A percentile compares a stretch with the other conserved stretches of the same genome.
phyloP scores from a whole-genome alignment of 2,888 invertebrate species.

The Halictus ligatus region DNA sequence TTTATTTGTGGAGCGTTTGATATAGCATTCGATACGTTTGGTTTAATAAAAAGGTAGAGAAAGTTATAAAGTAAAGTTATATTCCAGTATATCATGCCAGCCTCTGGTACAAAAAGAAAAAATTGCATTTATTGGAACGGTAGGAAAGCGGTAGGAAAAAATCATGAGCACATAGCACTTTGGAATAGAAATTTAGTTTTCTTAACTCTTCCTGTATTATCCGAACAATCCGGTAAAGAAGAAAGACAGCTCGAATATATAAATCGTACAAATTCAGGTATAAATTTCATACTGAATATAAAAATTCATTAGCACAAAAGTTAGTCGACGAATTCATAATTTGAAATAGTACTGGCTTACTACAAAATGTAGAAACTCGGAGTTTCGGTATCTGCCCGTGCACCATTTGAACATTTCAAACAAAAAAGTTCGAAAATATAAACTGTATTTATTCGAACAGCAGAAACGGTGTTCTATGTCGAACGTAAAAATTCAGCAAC shows the following conservation, averaged over 20 bases:
- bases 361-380: background rate
- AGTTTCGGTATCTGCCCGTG: no score
- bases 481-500: no score
- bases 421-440: no score
- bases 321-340: no score
- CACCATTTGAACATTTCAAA: no score
- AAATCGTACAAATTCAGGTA: no score
- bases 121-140: background rate
- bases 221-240: no score
- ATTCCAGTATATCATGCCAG: background rate
- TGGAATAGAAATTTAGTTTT: background rate
- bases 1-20: background rate
- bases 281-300: background rate
- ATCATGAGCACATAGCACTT: background rate
- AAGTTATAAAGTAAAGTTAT: background rate
- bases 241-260: no score
- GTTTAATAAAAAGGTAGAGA: background rate
- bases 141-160: no score
- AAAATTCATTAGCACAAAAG: background rate
- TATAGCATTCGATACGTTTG: background rate
- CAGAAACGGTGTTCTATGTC: no score
- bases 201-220: no score
- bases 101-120: background rate
- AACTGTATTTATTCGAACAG: no score
- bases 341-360: background rate